Percentiles rank a stretch among this genome's conserved stretches.
phyloP scores from a whole-genome alignment of 2,888 invertebrate species.

The Nezara viridula region DNA sequence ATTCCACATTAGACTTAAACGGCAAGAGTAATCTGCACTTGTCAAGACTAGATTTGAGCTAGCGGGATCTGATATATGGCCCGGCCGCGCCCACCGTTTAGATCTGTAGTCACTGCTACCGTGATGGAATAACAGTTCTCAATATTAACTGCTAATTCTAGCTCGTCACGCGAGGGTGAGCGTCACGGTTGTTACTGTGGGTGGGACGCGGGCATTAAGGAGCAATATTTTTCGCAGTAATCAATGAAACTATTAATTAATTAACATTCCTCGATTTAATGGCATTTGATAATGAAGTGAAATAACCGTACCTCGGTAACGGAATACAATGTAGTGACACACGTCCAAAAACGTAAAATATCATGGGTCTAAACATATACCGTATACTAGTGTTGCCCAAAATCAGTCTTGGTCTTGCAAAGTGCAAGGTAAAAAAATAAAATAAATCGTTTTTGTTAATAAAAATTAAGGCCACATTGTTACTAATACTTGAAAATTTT shows the following conservation, averaged over 20 bases:
- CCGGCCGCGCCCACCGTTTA: background rate
- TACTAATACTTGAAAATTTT: no score
- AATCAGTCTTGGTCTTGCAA: no score
- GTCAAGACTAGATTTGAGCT: constrained; percentile 14
- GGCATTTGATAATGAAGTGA: no score
- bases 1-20: background rate
- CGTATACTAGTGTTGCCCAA: no score
- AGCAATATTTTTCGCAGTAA: background rate
- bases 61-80: constrained; percentile 20
- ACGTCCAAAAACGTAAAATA: no score
- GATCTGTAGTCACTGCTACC: constrained; percentile 17
- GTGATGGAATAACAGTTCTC: constrained; percentile 28
- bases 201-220: background rate
- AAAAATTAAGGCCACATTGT: no score
- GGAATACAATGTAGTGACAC: no score
- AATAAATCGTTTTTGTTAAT: no score
- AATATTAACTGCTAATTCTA: constrained; percentile 23
- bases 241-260: background rate
- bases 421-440: no score
- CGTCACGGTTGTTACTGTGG: background rate
- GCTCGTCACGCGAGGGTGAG: constrained; percentile 2
- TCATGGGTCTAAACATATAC: no score
- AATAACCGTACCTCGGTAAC: no score
- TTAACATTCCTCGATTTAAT: no score
- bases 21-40: background rate